Evolutionary conservation across 2,113 vertebrate species (phyloP), one percentile per base, ranked within the genome.

Genomic region (Gorsachius goisagi): DNA sequence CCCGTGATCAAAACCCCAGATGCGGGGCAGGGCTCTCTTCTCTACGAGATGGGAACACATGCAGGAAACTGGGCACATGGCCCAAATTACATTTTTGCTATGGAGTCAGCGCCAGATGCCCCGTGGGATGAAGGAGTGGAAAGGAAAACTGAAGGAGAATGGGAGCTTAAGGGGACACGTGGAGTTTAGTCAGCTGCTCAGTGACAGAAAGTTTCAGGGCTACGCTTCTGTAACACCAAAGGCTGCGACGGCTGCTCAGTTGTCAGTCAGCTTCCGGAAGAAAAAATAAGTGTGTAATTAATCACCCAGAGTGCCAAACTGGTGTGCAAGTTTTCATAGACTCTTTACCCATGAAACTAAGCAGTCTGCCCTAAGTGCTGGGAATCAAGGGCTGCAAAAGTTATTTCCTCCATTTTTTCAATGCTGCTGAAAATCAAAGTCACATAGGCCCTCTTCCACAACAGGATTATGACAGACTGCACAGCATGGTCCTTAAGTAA

Each of bases 191-290:
- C 62, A 87, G 67, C 53, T 58, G 37, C 63, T 68, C 53, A 76
- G 75, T 6, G 30, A 47, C 39, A 64, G 8, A 21, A n/a, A 67
- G 47, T 63, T 77, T 64, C 50, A 69, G 44, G 44, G 55, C 55
- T 50, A 10, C 0, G 0, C 37, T 81, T 81, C 58, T 59, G 27
- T 53, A 37, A 59, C 0, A 0, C 62, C 47, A 79, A 66, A 58
- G 56, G 73, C 55, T 82, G 9, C 1, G 2, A 74, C 17, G 32
- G 76, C 63, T 63, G 78, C 63, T 90, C 7, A 6, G 22, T 24
- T 88, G 27, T 67, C 71, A 67, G 76, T 11, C 72, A 87, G 47
- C 47, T 72, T 72, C 49, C 53, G 72, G 50, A 72, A 59, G 47
- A 44, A 84, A 58, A 76, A 73, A 45, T 2, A 7, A 5, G n/a